These are phyloP conservation scores for Cheilosia scutellata DNA, from an alignment of 2,888 invertebrate species.

Conservation along the genomic window DNA sequence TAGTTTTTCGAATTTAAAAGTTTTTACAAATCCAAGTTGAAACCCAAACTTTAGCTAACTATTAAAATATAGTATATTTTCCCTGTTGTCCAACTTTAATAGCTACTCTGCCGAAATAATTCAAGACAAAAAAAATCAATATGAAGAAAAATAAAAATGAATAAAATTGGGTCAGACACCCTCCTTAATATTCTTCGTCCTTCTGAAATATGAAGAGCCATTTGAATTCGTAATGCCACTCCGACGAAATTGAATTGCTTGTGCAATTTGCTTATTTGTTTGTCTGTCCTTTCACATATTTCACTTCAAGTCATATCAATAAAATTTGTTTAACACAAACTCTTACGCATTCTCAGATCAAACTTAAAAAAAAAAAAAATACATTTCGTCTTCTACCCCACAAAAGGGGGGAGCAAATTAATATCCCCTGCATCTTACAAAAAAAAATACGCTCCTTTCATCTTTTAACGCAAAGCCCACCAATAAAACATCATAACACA, in stretches of 20 bases:
- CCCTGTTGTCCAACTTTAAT: background rate
- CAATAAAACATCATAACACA: conserved; percentile 45
- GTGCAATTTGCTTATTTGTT: conserved; percentile 34
- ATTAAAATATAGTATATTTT: background rate
- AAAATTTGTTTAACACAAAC: conserved; percentile 47
- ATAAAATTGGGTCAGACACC: conserved; percentile 62
- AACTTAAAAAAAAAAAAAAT: conserved; percentile 20
- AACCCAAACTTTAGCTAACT: background rate
- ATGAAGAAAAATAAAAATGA: background rate
- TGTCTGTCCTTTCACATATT: conserved; percentile 12
- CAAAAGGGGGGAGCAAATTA: background rate
- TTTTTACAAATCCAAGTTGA: background rate
- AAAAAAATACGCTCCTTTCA: conserved; percentile 37
- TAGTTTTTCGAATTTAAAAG: background rate
- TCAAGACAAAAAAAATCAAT: conserved; percentile 19
- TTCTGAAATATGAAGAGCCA: conserved; percentile 40
- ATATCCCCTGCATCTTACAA: conserved; percentile 20
- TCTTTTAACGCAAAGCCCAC: conserved; percentile 12
- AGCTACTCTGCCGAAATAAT: background rate
- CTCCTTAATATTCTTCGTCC: conserved; percentile 36
- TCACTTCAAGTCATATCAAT: conserved; percentile 27
- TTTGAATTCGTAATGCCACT: conserved; percentile 60
- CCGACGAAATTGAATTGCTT: conserved; percentile 55
- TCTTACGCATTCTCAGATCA: conserved; percentile 26
- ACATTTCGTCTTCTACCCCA: background rate